phyloP scores from a whole-genome alignment of 2,888 invertebrate species.

The Parnassius glacialis region DNA sequence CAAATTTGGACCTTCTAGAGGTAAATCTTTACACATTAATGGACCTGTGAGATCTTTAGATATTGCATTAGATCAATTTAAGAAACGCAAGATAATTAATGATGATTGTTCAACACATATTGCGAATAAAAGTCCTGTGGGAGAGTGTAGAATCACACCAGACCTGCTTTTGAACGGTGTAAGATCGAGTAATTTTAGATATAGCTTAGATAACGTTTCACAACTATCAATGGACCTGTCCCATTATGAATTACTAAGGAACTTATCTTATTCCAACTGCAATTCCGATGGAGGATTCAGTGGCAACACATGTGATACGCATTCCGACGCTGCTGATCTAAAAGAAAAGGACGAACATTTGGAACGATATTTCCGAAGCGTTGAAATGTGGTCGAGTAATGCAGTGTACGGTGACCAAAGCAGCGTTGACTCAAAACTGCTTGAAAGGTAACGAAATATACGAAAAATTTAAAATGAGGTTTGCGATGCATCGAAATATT shows the following conservation, averaged over 20 bases:
- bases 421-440: not conserved
- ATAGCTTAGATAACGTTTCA: slow-evolving; percentile 51
- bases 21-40: slow-evolving; percentile 55
- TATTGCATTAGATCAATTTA: slow-evolving; percentile 52
- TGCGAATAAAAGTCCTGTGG: slow-evolving; percentile 30
- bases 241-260: slow-evolving; percentile 66
- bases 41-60: slow-evolving; percentile 62
- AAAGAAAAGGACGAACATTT: slow-evolving; percentile 60
- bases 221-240: slow-evolving; percentile 70
- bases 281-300: slow-evolving; percentile 64
- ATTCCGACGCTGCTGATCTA: slow-evolving; percentile 44
- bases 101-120: slow-evolving; percentile 41
- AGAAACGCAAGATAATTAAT: slow-evolving; percentile 58
- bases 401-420: slow-evolving; percentile 30
- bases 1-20: slow-evolving; percentile 48
- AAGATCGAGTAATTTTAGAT: slow-evolving; percentile 37
- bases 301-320: slow-evolving; percentile 50
- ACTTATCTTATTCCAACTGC: slow-evolving; percentile 61
- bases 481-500: too few relatives aligned
- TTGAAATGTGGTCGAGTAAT: slow-evolving; percentile 59
- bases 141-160: slow-evolving; percentile 33
- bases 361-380: slow-evolving; percentile 67
- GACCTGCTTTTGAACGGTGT: slow-evolving; percentile 51
- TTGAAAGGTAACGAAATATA: slow-evolving; percentile 6
- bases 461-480: not conserved